Evolutionary conservation across 2,113 vertebrate genomes (phyloP), one percentile per base, ranked within the genome.

Genomic region (Notothenia coriiceps): DNA sequence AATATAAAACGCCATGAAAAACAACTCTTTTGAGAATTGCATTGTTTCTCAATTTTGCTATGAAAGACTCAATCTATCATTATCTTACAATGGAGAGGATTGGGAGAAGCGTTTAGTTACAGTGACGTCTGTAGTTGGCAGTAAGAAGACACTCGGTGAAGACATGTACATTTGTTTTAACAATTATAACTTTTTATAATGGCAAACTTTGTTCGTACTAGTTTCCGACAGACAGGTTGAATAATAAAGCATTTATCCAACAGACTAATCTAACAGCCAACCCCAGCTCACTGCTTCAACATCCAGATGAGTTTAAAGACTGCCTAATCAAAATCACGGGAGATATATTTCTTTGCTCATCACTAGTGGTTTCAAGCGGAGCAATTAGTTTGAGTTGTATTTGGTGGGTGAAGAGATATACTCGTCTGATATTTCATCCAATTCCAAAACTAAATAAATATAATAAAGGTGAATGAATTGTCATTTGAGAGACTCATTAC

Each of bases 1-100:
- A 50, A 56, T 18, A 71, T 43, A 46, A 70, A 56, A 70, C 29
- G 6, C 1, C 13, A 47, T 54, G 8, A 47, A 65, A 18, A 10
- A 40, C 5, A 8, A 55, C 60, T 71, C 70, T 78, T 73, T 77
- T 81, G 18, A 55, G 71, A 77, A 63, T 5, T 10, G 9, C 43
- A 75, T 68, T 85, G 62, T 81, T 60, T 12, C 70, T 47, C 2
- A 51, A 55, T 46, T 14, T 63, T 44, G 44, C 9, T 17, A 7
- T 76, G 51, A 64, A 13, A 20, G 6, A 20, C 35, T 63, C 10
- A 1, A 20, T 13, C 70, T 62, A 25, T 64, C 33, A 56, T 54
- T 33, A 62, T 18, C 33, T 25, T 18, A 61, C 35, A 78, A 51
- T 63, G 33, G 25, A 61, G 43, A 66, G 35, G 5, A 25, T 18